Evolutionary conservation across 2,113 vertebrate genomes (phyloP), one percentile per base, ranked within the genome.

Genomic region (Mormoops blainvillei): DNA sequence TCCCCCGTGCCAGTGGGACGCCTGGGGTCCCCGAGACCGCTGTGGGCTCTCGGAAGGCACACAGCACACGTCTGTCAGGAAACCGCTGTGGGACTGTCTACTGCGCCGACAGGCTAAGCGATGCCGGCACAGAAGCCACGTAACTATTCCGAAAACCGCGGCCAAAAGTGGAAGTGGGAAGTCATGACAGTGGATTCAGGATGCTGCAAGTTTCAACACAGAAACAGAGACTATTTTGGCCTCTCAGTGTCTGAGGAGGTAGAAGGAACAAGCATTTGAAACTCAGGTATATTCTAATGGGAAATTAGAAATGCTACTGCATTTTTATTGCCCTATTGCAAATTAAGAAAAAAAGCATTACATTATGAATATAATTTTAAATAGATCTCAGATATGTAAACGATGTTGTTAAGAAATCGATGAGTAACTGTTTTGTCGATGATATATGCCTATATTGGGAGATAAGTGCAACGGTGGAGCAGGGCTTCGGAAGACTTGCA

Each of bases 231-330:
- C 11, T 10, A 74, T n/a, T 87, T 68, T 70, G 9, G 13, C 13
- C 58, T 68, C 36, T 65, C 28, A 58, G 61, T 83, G 77, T 61
- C 58, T 86, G 28, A 50, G 15, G 58, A 77, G 5, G 12, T 2
- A 65, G 56, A 89, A 85, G 28, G 73, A 82, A 86, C 8, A 73
- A 58, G 28, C 12, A 61, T 67, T 22, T 92, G 89, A 89, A 87
- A 88, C 12, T 4, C 87, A 71, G 41, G n/a, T 6, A 84, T n/a
- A 26, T 85, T 67, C 58, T 52, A 26, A 33, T 0, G 89, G 52
- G 10, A 94, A 91, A 92, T 31, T 5, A 50, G 4, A 95, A 92
- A 61, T n/a, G 15, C 3, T 48, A 24, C 1, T 33, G 43, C 1
- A 36, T 26, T 83, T 89, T 67, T 67, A 67, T 73, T 71, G 54